Conservation (phyloP, 92 coral and sea anemone genomes). For the Parazoanthus swiftii region DNA sequence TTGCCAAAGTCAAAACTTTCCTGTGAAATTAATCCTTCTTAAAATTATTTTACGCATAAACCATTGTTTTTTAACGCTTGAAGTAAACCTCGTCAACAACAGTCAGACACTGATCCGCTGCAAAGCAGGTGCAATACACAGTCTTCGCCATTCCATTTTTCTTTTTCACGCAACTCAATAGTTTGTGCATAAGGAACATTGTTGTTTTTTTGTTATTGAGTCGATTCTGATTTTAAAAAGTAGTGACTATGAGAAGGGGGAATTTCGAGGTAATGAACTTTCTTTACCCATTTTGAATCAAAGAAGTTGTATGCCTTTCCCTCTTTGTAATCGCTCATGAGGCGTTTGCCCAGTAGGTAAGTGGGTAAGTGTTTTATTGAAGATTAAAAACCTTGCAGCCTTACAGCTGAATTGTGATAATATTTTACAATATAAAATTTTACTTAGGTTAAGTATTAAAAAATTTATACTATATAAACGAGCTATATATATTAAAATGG, state of each 20-base stretch:
- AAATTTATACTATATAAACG: too few relatives aligned
- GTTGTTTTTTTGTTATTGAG: conserved; percentile 53
- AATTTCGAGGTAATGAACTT: conserved; percentile 60
- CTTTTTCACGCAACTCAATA: conserved; percentile 29
- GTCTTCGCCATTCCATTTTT: conserved; percentile 41
- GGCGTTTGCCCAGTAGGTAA: conserved; percentile 46
- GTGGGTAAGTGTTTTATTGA: too few relatives aligned
- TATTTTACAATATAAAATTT: too few relatives aligned
- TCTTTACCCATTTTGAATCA: conserved; percentile 64
- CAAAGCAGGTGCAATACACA: conserved; percentile 57
- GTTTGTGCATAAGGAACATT: conserved; percentile 54
- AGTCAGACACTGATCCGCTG: conserved; percentile 39
- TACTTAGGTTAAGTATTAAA: too few relatives aligned
- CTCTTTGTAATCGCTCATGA: conserved; percentile 63
- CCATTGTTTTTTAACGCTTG: background rate
- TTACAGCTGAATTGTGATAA: too few relatives aligned
- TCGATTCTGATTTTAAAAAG: conserved; percentile 56
- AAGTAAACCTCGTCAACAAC: too few relatives aligned
- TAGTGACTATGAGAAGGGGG: conserved; percentile 50
- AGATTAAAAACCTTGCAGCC: too few relatives aligned
- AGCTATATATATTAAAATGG: too few relatives aligned
- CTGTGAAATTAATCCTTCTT: too few relatives aligned
- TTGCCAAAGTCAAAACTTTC: too few relatives aligned
- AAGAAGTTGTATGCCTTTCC: conserved; percentile 62
- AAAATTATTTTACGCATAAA: too few relatives aligned